Evolutionary conservation across 2,888 invertebrate genomes (phyloP), one percentile per base, ranked within the genome.

Genomic region (Trissolcus japonicus): DNA sequence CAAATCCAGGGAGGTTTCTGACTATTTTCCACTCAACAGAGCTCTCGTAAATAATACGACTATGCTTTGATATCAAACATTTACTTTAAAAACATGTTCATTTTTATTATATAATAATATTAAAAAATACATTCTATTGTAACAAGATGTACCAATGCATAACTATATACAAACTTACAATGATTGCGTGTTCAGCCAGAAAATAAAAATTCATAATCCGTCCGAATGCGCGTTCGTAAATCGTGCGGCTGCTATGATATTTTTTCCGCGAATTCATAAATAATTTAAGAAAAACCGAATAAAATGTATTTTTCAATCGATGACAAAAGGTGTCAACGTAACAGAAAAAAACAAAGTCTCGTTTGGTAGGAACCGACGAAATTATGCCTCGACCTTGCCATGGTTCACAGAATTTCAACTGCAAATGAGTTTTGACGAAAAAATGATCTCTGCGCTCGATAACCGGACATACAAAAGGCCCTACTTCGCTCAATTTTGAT

Each of bases 41-140:
- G 25, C 25, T 9, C 35, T 35, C 9, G 11, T 35, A 35, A 69
- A 61, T 55, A 69, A 69, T 55, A 61, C 29, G 60, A 50, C 54
- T 57, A 41, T 21, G 4, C 48, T 53, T 54, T 19, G 9, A 61
- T 69, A 61, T 69, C 14, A 69, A 69, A 61, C 25, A 46, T 69
- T 69, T 61, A 61, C 68, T 69, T 19, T 9, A 35, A 35, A 43
- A 69, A 69, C 60, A 69, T 60, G n/a, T 68, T 69, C 48, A 57
- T 48, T 69, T 69, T 69, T 69, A 69, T 69, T 69, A 48, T 71
- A 71, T 71, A 71, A 71, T 35, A 71, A 62, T 71, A 71, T 71
- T 71, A 71, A 71, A 61, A 71, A 62, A 71, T 71, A 71, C 69
- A 71, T 71, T 63, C 71, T 57, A 63, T 71, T 71, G 41, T 71